These are phyloP conservation scores for Urocynchramus pylzowi DNA, from an alignment of 2,113 vertebrate species.

Conservation along the genomic window DNA sequence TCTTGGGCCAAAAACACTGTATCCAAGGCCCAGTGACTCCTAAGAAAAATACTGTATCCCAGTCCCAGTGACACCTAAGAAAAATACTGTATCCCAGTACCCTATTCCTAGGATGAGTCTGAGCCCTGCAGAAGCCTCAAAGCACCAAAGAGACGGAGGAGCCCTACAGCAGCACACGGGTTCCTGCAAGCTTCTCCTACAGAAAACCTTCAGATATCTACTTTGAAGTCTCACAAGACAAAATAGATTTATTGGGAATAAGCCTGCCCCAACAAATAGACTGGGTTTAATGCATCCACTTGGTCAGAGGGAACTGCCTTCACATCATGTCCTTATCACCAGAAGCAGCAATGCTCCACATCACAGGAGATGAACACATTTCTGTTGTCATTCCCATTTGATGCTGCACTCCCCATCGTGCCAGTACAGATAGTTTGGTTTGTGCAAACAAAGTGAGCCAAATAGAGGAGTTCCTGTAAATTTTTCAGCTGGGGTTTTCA, in stretches of 20 bases:
- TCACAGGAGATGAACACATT: background rate
- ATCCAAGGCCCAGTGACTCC: background rate
- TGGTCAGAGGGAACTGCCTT: background rate
- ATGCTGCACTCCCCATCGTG: background rate
- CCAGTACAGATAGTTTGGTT: background rate
- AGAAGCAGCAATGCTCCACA: rapidly evolving
- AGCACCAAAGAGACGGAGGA: background rate
- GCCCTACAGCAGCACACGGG: background rate
- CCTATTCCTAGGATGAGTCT: background rate
- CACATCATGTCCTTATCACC: rapidly evolving
- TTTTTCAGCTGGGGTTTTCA: background rate
- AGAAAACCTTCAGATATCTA: background rate
- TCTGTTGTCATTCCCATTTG: background rate
- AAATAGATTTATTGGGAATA: background rate
- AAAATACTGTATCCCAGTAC: background rate
- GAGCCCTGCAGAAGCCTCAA: background rate
- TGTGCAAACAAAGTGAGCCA: background rate
- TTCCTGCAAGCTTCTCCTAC: background rate
- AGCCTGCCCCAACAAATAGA: background rate
- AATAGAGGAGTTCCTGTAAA: background rate
- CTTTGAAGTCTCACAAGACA: background rate
- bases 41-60: background rate
- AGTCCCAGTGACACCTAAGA: background rate
- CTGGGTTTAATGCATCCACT: background rate
- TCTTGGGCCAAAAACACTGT: background rate